phyloP scores from a whole-genome alignment of 2,113 vertebrate species.

The Corydoras sp. region DNA sequence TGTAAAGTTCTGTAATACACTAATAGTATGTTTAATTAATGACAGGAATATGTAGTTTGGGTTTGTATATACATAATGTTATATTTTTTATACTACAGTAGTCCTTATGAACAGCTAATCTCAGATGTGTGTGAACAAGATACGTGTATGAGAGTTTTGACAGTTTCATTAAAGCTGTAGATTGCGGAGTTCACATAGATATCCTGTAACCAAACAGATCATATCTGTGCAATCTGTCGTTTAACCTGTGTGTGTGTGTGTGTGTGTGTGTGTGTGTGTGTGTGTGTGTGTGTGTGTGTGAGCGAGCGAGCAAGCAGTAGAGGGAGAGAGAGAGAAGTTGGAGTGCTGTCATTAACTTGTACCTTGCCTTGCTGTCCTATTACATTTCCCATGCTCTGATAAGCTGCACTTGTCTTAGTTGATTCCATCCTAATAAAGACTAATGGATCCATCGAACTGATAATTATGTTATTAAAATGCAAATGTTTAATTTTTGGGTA shows the following conservation, averaged over 20 bases:
- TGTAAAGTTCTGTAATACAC: too few species aligned
- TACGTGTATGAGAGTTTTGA: conserved; percentile 24
- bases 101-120: background rate
- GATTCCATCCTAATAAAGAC: conserved; percentile 86
- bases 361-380: conserved; percentile 47
- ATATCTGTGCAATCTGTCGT: conserved; percentile 3
- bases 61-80: background rate
- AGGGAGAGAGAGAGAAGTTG: background rate
- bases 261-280: conserved; percentile 23
- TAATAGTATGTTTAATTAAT: too few species aligned
- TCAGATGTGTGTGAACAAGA: background rate
- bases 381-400: conserved; percentile 62
- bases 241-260: conserved; percentile 2
- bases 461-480: conserved; percentile 97
- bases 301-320: background rate
- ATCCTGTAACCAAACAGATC: conserved; percentile 11
- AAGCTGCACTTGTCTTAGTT: conserved; percentile 66
- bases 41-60: too few species aligned
- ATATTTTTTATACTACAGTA: background rate
- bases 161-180: conserved; percentile 31
- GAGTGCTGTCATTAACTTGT: conserved; percentile 18
- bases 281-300: conserved; percentile 16
- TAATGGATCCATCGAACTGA: conserved; percentile 90
- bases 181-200: background rate
- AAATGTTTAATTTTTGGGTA: conserved; percentile 87